Base-by-base conservation (phyloP, 2,113 vertebrate species). In the Cyphomyrus discorhynchus region DNA sequence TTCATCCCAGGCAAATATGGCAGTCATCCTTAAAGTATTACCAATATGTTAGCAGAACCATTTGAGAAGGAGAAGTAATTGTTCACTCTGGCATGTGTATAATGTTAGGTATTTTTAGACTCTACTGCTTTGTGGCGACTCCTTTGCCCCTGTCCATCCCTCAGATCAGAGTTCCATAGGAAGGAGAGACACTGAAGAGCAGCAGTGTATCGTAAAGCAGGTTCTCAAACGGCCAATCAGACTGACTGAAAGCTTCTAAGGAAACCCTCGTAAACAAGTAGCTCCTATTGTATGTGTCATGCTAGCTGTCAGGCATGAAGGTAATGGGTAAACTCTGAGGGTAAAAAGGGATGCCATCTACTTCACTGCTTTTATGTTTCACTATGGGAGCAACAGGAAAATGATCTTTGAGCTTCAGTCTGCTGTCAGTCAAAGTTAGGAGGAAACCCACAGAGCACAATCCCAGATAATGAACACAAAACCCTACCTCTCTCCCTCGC, bases 391-490 rank as follows among this genome's bases (percentile, higher is more conserved):
- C 46, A 27, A 88, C 39, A 27, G 27, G 66, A 88, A 88, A 77
- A 35, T 21, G 88, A 50, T 39, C 35, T 39, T 49, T 89, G 9
- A 70, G 62, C 62, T 70, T 70, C 62, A 70, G 80, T 58, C 47
- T 89, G 35, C 89, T 58, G 80, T 89, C 89, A 84, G 8, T 62
- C 52, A 52, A 85, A 89, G 50, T 42, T 39, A 53, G 11, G 50
- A 84, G 53, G 56, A 53, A 85, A 85, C 62, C 42, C 39, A 24
- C 80, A 11, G 42, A 66, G 84, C 45, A 42, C 52, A 31, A 52
- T 46, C 42, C 6, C 42, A 42, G 56, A 85, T 85, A 89, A 89
- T 66, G 82, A 89, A 89, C 80, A 85, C 24, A 42, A 85, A 77
- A 85, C 80, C 42, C 42, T 45, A 47, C 62, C 88, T 49, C 62